Base-by-base conservation (phyloP, 2,888 invertebrate genomes). In the Reticulitermes lucifugus region DNA sequence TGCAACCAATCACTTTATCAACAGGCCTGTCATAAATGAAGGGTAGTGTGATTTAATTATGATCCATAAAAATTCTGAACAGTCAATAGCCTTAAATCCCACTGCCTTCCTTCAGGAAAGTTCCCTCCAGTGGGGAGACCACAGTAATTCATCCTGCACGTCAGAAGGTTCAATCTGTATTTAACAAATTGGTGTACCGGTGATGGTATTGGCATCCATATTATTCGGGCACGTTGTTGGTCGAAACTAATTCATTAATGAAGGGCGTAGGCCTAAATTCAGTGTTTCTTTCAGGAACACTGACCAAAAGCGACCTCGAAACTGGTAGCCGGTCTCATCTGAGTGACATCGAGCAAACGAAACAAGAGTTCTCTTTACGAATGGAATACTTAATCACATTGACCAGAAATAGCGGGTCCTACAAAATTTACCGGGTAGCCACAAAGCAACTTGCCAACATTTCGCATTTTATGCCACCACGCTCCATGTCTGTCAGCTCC, bases 321-420 rank as follows among this genome's bases (percentile, higher is more conserved):
- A 25, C 25, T 5, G 65, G 65, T 65, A 65, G 65, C 41, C 29
- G 73, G 73, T 41, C 41, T 18, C 35, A 73, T n/a, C 41, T 73
- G 73, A 73, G 41, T 73, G 73, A 73, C 73, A 73, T 65, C 65
- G 65, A 65, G 65, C 65, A 65, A 65, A 65, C 25, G 73, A 73
- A 41, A 73, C 73, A 73, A 29, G 35, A 41, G 73, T 73, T 73
- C 73, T 73, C 35, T 73, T 73, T 73, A 73, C 65, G 5, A n/a
- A 65, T 25, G 2, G 65, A 65, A 9, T 65, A 65, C 65, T 7
- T n/a, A 65, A 65, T 65, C 65, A 25, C 65, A 65, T 6, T n/a
- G 65, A n/a, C 25, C 65, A 65, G n/a, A 65, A 65, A 65, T 65
- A 65, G 65, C n/a, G 10, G n/a, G 25, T 4, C 12, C n/a, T 65